These are phyloP conservation scores for Gyrodactylus bullatarudis DNA, from an alignment of 1,140 invertebrate genomes.

Conservation along the genomic window DNA sequence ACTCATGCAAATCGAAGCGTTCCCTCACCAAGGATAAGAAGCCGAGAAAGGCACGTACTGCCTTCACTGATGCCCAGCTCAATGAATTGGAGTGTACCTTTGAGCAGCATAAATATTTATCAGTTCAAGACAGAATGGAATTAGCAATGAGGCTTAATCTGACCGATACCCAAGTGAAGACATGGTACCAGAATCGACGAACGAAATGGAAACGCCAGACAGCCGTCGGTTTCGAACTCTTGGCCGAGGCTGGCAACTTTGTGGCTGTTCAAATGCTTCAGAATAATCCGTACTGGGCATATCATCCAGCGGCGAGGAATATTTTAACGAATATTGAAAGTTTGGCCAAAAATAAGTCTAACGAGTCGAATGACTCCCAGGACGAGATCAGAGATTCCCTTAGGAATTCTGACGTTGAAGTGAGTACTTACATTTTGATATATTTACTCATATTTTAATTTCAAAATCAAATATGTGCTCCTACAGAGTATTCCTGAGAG, in stretches of 20 bases:
- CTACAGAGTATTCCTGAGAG: no score
- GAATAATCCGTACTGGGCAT: constrained; percentile 24
- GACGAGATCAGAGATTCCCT: neutral
- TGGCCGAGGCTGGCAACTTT: constrained; percentile 66
- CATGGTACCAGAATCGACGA: constrained; percentile 14
- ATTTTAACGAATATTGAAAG: constrained; percentile 6
- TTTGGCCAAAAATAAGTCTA: neutral
- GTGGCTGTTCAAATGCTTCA: constrained; percentile 63
- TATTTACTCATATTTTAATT: no score
- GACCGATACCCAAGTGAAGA: constrained; percentile 57
- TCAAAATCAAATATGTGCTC: no score
- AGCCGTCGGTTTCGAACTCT: constrained; percentile 53
- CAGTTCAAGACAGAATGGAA: constrained; percentile 73
- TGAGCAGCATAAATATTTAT: constrained; percentile 69
- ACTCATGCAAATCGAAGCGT: neutral
- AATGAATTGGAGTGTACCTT: constrained; percentile 45
- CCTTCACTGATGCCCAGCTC: constrained; percentile 51
- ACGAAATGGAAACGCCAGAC: constrained; percentile 94
- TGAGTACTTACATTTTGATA: no score
- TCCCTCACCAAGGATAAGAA: constrained; percentile 7
- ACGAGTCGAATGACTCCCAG: neutral
- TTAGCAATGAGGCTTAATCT: constrained; percentile 56
- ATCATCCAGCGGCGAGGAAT: neutral
- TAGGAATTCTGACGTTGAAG: no score
- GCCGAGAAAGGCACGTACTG: constrained; percentile 47